phyloP scores from a whole-genome alignment of 2,113 vertebrate genomes.

The Nicator chloris region DNA sequence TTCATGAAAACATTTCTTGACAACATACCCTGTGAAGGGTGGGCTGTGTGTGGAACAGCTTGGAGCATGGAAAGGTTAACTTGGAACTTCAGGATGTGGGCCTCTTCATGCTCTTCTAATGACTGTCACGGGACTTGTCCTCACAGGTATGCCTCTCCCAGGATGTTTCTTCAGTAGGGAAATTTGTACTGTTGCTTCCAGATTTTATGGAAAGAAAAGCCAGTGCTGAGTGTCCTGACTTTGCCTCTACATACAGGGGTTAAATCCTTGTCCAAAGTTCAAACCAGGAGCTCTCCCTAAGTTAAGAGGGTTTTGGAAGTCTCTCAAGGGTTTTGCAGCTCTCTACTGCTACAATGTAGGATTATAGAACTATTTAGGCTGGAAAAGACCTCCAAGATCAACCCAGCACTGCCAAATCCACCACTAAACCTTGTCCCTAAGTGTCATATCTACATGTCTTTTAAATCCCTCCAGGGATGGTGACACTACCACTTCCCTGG shows the following conservation, averaged over 20 bases:
- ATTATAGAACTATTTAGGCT: neutral
- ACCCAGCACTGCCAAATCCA: neutral
- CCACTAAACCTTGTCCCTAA: neutral
- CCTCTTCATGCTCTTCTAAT: neutral
- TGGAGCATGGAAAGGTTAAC: neutral
- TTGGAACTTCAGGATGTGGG: neutral
- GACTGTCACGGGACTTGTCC: neutral
- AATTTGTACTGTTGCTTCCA: neutral
- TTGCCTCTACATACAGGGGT: neutral
- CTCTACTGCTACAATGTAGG: accelerated
- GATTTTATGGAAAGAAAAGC: neutral
- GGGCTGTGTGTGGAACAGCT: neutral
- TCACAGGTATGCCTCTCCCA: neutral
- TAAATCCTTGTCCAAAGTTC: neutral
- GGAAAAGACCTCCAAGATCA: neutral
- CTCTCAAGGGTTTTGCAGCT: neutral
- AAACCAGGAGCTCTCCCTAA: neutral
- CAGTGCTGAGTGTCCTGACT: neutral
- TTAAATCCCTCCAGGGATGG: neutral
- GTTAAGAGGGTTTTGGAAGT: neutral
- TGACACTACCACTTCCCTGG: no score
- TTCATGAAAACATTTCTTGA: neutral
- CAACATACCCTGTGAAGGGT: neutral
- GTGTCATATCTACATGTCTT: neutral
- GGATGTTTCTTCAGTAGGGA: neutral